Evolutionary conservation across 2,888 invertebrate species (phyloP).

Genomic region (Nysson spinosus): DNA sequence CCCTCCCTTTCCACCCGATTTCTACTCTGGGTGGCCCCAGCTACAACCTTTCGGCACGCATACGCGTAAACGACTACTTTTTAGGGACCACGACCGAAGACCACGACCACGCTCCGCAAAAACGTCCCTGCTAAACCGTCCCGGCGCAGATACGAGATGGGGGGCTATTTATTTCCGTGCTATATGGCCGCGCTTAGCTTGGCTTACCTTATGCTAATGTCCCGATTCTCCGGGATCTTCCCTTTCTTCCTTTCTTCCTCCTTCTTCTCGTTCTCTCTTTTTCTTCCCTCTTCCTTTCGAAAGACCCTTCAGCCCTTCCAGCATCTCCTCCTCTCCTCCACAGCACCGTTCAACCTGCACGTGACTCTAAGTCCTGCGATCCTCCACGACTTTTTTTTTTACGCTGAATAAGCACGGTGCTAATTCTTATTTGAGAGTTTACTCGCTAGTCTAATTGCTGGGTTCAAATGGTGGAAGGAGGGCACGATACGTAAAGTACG

Average conservation of each 20-base stretch:
- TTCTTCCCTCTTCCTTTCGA: conserved; percentile 43
- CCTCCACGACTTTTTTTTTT: conserved; percentile 29
- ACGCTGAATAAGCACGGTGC: conserved; percentile 32
- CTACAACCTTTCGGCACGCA: too few relatives aligned
- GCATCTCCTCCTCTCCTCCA: conserved; percentile 16
- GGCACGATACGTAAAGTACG: conserved; percentile 65
- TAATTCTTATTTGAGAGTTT: conserved; percentile 50
- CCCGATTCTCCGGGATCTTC: conserved; percentile 64
- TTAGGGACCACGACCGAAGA: conserved; percentile 16
- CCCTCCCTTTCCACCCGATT: too few relatives aligned
- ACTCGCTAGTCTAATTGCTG: conserved; percentile 68
- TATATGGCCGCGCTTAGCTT: conserved; percentile 72
- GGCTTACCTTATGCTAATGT: conserved; percentile 74
- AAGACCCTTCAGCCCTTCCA: conserved; percentile 39
- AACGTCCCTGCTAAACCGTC: conserved; percentile 60
- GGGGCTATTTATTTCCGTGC: conserved; percentile 74
- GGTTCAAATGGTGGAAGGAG: conserved; percentile 68
- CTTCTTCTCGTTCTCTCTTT: conserved; percentile 38
- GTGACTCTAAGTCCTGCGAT: conserved; percentile 9
- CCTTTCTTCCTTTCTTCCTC: conserved; percentile 43
- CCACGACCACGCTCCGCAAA: conserved; percentile 34
- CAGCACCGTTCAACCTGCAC: too few relatives aligned
- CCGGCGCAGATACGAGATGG: conserved; percentile 66
- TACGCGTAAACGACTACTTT: too few relatives aligned
- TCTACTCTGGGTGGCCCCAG: too few relatives aligned